Evolutionary conservation across 2,797 vertebrate genomes (phyloP).

Genomic region (Coregonus sp.): DNA sequence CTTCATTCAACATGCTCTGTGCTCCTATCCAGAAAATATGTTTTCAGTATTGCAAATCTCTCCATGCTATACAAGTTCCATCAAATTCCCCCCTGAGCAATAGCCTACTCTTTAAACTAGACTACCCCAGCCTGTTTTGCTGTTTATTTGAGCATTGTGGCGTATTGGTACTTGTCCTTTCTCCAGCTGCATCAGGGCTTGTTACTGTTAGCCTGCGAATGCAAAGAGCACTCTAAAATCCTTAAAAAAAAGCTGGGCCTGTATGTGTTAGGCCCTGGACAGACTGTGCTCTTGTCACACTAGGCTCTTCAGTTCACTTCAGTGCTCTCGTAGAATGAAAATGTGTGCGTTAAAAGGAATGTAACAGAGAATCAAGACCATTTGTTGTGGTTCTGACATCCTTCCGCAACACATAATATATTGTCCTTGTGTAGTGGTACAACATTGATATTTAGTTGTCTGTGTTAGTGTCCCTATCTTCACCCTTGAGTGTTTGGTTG

Average conservation of each 20-base stretch:
- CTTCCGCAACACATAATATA: background rate
- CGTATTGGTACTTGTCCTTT: slow-evolving; percentile 2
- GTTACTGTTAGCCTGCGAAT: slow-evolving; percentile 27
- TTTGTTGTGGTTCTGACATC: background rate
- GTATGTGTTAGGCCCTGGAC: background rate
- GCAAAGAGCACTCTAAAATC: slow-evolving; percentile 16
- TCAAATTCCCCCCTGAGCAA: background rate
- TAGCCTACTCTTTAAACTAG: background rate
- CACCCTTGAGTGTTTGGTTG: background rate
- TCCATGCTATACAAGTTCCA: background rate
- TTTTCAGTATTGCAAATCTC: background rate
- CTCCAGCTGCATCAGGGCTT: background rate
- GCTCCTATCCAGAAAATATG: background rate
- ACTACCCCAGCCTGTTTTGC: background rate
- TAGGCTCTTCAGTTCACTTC: background rate
- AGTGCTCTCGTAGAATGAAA: background rate
- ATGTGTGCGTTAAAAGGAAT: background rate
- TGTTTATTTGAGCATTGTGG: background rate
- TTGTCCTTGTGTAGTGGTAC: background rate
- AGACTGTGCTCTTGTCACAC: background rate
- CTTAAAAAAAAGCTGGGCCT: background rate
- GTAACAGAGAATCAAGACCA: background rate
- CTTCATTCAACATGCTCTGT: background rate
- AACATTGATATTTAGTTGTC: background rate
- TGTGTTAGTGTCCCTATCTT: background rate